Evolutionary conservation across 1,140 invertebrate species (phyloP).

Genomic region (Bombus huntii): DNA sequence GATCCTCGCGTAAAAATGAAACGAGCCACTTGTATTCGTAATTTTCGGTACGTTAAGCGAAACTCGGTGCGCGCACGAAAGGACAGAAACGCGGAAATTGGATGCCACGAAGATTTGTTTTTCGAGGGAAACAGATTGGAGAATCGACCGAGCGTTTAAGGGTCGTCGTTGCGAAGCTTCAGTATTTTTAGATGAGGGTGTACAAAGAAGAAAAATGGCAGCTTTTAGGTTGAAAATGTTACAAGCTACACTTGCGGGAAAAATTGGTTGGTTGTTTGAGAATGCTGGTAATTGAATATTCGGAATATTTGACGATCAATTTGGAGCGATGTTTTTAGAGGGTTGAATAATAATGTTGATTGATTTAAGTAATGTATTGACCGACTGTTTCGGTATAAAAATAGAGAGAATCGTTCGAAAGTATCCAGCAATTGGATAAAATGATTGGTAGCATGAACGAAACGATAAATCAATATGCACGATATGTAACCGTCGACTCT

Average conservation of each 20-base stretch:
- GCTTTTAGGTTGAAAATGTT: not conserved
- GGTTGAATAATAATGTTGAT: no score
- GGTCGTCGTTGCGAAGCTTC: not conserved
- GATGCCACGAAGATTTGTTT: not conserved
- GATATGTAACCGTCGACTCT: not conserved
- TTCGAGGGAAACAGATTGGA: not conserved
- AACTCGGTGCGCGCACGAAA: no score
- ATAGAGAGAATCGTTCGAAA: not conserved
- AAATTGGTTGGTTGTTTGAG: not conserved
- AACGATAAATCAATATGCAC: constrained; percentile 34
- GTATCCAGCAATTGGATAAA: not conserved
- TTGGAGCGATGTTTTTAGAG: not conserved
- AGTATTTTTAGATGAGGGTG: not conserved
- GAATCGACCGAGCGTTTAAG: not conserved
- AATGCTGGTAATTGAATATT: no score
- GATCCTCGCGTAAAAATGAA: not conserved
- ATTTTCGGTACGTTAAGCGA: not conserved
- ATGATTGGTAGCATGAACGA: not conserved
- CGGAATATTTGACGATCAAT: not conserved
- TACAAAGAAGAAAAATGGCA: not conserved
- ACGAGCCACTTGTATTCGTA: not conserved
- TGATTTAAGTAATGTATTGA: no score
- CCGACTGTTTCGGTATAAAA: not conserved
- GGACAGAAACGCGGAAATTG: not conserved
- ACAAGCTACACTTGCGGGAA: not conserved